Evolutionary conservation across 2,113 vertebrate genomes (phyloP), one percentile per base, ranked within the genome.

Genomic region (Varanus salvator): DNA sequence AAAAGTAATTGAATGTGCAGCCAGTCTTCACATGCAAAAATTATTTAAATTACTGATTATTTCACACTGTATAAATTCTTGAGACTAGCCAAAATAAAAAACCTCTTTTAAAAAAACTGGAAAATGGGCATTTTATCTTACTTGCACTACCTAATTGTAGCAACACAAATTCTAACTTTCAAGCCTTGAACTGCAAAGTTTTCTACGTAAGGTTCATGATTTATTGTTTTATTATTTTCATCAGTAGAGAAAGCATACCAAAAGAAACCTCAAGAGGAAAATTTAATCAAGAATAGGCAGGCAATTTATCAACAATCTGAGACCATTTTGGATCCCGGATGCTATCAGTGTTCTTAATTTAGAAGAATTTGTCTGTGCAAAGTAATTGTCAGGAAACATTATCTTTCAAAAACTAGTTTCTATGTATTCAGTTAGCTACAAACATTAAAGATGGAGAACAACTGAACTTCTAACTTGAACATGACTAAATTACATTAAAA

Each of bases 161-260:
- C 4, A 78, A 34, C 68, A 88, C 12, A 12, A 21, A 81, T 50
- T 54, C 21, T 50, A 71, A 87, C 19, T 3, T 82, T 52, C 78
- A 2, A 84, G 8, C 86, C 6, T 21, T 8, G 21, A 84, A 87
- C 34, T 68, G 4, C 69, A 64, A 27, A 84, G 68, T 29, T 80
- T 87, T 78, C 86, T 87, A 34, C 31, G 34, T 31, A 12, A 87
- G 11, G 23, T 54, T 71, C 76, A 87, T 87, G 64, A 80, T 71
- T 87, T 27, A 80, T 69, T 87, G 75, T 54, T 87, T 27, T 64
- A 57, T 85, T 66, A 54, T 92, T 90, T 76, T 87, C 6, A 27
- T 3, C 29, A 60, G 8, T n/a, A 90, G 0, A 48, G 80, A 14
- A 87, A 81, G 60, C 78, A 85, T 44, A 29, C 80, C 12, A 60